These are phyloP conservation scores for Drosophila mettleri DNA, from an alignment of 2,888 invertebrate genomes.

Conservation along the genomic window DNA sequence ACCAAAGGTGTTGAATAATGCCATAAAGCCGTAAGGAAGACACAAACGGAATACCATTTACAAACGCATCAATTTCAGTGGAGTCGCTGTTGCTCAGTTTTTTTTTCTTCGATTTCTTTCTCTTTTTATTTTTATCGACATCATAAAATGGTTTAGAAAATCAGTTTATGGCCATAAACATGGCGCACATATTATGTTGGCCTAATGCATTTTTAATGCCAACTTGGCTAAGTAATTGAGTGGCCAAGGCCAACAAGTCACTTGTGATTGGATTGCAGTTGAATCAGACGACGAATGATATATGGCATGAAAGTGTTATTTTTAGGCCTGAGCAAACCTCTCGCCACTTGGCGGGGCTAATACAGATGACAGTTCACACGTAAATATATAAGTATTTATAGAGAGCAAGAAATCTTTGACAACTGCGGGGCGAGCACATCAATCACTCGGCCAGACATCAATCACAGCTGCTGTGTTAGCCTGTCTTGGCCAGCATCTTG, in stretches of 20 bases:
- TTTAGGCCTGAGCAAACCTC: slow-evolving; percentile 3
- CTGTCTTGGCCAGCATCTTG: background rate
- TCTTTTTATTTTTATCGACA: slow-evolving; percentile 29
- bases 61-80: slow-evolving; percentile 17
- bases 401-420: slow-evolving; percentile 46
- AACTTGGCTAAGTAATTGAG: slow-evolving; percentile 62
- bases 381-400: background rate
- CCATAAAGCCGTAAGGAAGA: slow-evolving; percentile 29
- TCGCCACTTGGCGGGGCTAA: no score
- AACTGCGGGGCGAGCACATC: slow-evolving; percentile 50
- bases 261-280: slow-evolving; percentile 39
- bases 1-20: slow-evolving; percentile 40
- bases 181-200: slow-evolving; percentile 45
- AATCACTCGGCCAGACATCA: slow-evolving; percentile 64
- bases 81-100: slow-evolving; percentile 1
- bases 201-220: slow-evolving; percentile 66
- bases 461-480: slow-evolving; percentile 49
- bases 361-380: slow-evolving; percentile 41
- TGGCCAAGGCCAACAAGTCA: slow-evolving; percentile 17
- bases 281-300: slow-evolving; percentile 17
- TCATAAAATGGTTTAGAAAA: slow-evolving; percentile 54
- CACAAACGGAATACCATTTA: background rate
- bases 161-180: slow-evolving; percentile 59
- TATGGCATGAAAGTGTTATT: slow-evolving; percentile 7
- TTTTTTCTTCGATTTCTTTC: slow-evolving; percentile 27